phyloP scores from a whole-genome alignment of 1,140 invertebrate species.

The Drosophila parabipectinata region DNA sequence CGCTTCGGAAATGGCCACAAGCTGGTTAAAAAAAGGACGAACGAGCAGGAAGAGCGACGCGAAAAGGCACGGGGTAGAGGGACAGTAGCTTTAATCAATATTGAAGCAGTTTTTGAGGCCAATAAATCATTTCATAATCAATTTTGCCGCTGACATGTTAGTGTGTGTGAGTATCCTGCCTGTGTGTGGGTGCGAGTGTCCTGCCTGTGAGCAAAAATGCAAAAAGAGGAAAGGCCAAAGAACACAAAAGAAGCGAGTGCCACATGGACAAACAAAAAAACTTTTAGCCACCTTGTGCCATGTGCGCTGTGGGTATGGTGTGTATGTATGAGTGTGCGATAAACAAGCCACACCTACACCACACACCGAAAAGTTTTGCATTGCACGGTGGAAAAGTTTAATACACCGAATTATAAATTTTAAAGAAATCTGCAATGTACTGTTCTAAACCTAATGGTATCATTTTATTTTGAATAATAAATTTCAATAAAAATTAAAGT shows the following conservation, averaged over 20 bases:
- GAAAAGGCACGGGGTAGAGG: constrained; percentile 4
- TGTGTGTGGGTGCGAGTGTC: constrained; percentile 2
- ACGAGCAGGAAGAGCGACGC: neutral
- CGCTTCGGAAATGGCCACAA: constrained; percentile 48
- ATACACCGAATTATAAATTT: neutral
- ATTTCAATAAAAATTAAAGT: too few species aligned
- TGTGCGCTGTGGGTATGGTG: constrained; percentile 12
- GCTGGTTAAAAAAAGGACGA: constrained; percentile 10
- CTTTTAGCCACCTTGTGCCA: constrained; percentile 55
- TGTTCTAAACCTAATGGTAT: too few species aligned
- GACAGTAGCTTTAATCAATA: constrained; percentile 77
- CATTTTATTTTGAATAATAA: too few species aligned
- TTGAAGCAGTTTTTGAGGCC: constrained; percentile 81
- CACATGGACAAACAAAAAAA: constrained; percentile 62
- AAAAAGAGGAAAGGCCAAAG: constrained; percentile 30
- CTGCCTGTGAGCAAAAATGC: constrained; percentile 33
- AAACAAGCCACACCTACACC: constrained; percentile 31
- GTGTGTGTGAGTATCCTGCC: constrained; percentile 8
- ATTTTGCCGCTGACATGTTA: constrained; percentile 71
- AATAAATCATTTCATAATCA: constrained; percentile 83
- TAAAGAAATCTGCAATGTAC: neutral
- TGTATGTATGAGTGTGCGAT: constrained; percentile 35
- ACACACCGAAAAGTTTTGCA: constrained; percentile 16
- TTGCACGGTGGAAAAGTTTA: neutral
- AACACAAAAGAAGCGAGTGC: constrained; percentile 32